Conservation (phyloP, 2,888 invertebrate species). For the Melolontha melolontha region DNA sequence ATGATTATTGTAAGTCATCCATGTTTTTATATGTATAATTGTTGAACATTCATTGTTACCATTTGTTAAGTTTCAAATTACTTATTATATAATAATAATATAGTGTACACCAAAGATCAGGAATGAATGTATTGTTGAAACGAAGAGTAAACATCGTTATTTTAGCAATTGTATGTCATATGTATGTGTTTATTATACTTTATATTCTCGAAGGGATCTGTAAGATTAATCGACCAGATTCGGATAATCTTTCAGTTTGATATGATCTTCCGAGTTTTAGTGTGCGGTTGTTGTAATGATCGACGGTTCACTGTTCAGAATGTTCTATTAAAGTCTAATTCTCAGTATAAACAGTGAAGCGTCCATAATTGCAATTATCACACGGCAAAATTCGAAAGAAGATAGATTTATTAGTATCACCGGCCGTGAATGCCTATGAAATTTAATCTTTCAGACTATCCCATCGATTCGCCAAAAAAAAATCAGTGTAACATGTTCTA, state of each 20-base stretch:
- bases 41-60: conserved; percentile 32
- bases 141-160: background rate
- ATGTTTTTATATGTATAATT: conserved; percentile 30
- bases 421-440: no score
- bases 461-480: background rate
- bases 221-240: conserved; percentile 1
- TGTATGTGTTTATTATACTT: conserved; percentile 34
- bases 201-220: conserved; percentile 19
- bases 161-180: conserved; percentile 30
- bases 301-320: no score
- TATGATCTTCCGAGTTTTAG: no score
- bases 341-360: no score
- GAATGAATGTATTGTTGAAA: conserved; percentile 12
- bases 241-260: background rate
- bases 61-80: conserved; percentile 29
- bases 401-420: no score
- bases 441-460: conserved; percentile 28
- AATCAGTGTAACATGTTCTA: conserved; percentile 8
- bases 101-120: conserved; percentile 15
- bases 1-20: no score
- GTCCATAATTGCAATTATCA: no score
- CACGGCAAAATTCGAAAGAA: no score
- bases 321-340: no score
- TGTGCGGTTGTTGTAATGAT: no score
- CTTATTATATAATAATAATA: conserved; percentile 20